A percentile compares a stretch with the other conserved stretches of the same genome.
These are phyloP conservation scores for Diabrotica balteata DNA, from an alignment of 2,888 invertebrate species.

Conservation along the genomic window DNA sequence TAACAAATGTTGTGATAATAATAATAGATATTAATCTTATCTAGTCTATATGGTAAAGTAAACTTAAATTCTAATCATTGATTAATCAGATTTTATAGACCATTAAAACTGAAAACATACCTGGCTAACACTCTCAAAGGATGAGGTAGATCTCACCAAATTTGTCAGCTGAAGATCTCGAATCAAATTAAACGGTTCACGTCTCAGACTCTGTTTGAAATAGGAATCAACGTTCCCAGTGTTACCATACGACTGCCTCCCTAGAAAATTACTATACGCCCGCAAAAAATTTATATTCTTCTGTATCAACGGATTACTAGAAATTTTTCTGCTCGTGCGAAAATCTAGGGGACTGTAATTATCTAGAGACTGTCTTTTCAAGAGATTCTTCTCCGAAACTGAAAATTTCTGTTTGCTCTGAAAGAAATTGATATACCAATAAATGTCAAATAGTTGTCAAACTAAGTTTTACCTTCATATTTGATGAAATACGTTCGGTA, in stretches of 20 bases:
- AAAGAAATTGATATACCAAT: slow-evolving; percentile 27
- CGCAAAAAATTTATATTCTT: slow-evolving; percentile 46
- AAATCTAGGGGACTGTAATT: slow-evolving; percentile 34
- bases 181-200: slow-evolving; percentile 50
- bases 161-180: slow-evolving; percentile 37
- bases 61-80: too few relatives aligned
- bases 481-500: neutral
- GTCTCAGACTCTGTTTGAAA: slow-evolving; percentile 54
- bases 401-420: slow-evolving; percentile 46
- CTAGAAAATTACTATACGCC: slow-evolving; percentile 44
- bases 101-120: neutral
- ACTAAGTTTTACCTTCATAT: slow-evolving; percentile 14
- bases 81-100: too few relatives aligned
- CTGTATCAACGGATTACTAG: slow-evolving; percentile 43
- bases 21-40: too few relatives aligned
- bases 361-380: slow-evolving; percentile 33
- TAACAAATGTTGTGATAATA: too few relatives aligned
- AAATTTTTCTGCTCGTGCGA: slow-evolving; percentile 37
- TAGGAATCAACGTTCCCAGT: slow-evolving; percentile 54
- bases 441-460: slow-evolving; percentile 16
- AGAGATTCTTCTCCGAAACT: slow-evolving; percentile 42
- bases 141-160: slow-evolving; percentile 28
- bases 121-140: slow-evolving; percentile 25
- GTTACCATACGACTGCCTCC: slow-evolving; percentile 36
- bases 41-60: too few relatives aligned